Percentiles rank a stretch among this genome's conserved stretches.
phyloP scores from a whole-genome alignment of 2,797 vertebrate genomes.

The Eutrigla gurnardus region DNA sequence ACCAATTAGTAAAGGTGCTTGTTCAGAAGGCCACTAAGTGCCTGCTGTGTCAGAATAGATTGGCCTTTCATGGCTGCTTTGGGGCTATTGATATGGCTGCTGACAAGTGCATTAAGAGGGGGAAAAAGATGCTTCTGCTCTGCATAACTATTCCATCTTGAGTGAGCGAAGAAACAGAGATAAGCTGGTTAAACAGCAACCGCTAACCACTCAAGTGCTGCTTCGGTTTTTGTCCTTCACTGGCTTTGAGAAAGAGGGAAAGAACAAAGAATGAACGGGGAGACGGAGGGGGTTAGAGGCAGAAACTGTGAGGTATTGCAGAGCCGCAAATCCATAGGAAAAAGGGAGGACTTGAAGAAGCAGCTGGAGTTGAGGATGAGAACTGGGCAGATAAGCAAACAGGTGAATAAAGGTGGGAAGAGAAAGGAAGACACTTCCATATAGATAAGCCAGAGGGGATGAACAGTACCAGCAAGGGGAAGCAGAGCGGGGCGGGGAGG shows the following conservation, averaged over 20 bases:
- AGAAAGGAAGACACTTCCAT: not conserved
- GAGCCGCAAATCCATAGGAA: conserved; percentile 33
- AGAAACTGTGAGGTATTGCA: conserved; percentile 34
- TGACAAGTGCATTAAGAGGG: conserved; percentile 55
- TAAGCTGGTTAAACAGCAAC: conserved; percentile 24
- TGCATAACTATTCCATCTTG: conserved; percentile 24
- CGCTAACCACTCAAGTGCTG: conserved; percentile 14
- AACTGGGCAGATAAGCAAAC: conserved; percentile 46
- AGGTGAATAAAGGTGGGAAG: conserved; percentile 33
- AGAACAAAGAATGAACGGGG: conserved; percentile 3
- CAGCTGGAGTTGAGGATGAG: conserved; percentile 44
- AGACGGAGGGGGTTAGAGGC: conserved; percentile 23
- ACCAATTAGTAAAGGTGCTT: conserved; percentile 70
- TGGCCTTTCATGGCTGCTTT: conserved; percentile 64
- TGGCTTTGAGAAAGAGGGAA: conserved; percentile 10
- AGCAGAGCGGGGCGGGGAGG: conserved; percentile 16
- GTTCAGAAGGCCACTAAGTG: conserved; percentile 64
- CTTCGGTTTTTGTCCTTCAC: conserved; percentile 7
- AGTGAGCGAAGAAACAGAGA: conserved; percentile 16
- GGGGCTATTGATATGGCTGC: conserved; percentile 65
- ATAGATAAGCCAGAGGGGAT: conserved; percentile 25
- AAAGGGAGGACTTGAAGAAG: conserved; percentile 7
- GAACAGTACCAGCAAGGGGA: conserved; percentile 30
- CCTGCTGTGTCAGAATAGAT: conserved; percentile 64
- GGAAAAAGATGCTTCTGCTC: conserved; percentile 19